Evolutionary conservation across 2,888 invertebrate genomes (phyloP).

Genomic region (Latrodectus hesperus): DNA sequence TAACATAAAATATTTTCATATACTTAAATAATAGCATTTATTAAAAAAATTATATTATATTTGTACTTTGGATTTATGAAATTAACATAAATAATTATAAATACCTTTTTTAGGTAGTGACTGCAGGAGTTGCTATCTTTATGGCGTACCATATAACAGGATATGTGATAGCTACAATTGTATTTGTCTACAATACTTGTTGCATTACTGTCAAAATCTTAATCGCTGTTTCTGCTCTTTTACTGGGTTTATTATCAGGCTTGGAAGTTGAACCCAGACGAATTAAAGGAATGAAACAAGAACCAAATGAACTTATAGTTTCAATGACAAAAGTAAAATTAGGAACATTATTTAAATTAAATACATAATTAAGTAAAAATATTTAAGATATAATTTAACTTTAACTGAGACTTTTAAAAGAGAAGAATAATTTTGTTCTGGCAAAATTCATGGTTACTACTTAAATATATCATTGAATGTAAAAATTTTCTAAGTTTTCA

Average conservation of each 20-base stretch:
- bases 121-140: conserved; percentile 9
- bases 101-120: conserved; percentile 12
- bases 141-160: conserved; percentile 36
- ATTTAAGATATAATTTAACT: no score
- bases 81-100: background rate
- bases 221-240: conserved; percentile 23
- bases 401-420: no score
- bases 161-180: conserved; percentile 35
- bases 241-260: conserved; percentile 33
- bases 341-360: no score
- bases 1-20: no score
- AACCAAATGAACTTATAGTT: conserved; percentile 35
- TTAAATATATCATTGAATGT: no score
- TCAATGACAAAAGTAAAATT: conserved; percentile 49
- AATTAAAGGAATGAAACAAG: conserved; percentile 19
- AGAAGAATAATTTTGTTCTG: no score
- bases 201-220: conserved; percentile 27
- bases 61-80: no score
- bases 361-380: no score
- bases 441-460: no score
- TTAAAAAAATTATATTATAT: no score
- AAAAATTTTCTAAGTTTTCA: no score
- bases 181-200: conserved; percentile 39
- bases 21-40: no score
- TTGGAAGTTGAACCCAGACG: conserved; percentile 22